Conservation (phyloP, 2,888 invertebrate genomes). For the Onthophagus sagittarius region DNA sequence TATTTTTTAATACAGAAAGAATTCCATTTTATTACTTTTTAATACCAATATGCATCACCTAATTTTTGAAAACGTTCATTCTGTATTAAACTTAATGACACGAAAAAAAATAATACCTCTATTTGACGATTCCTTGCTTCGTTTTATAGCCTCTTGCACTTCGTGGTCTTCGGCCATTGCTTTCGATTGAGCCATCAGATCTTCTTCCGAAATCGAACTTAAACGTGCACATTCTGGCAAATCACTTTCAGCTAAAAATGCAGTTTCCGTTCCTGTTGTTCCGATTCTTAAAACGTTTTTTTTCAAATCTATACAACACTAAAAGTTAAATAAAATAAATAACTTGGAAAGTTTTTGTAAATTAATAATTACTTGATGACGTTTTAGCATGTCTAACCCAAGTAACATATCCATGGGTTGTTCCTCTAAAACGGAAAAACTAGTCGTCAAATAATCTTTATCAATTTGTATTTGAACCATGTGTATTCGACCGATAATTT, state of each 20-base stretch:
- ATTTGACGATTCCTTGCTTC: slow-evolving; percentile 52
- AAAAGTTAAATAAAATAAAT: slow-evolving; percentile 24
- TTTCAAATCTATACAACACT: slow-evolving; percentile 91
- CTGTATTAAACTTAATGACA: background rate
- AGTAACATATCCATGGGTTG: slow-evolving; percentile 98
- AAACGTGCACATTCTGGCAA: slow-evolving; percentile 79
- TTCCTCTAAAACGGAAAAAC: slow-evolving; percentile 93
- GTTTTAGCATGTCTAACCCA: slow-evolving; percentile 93
- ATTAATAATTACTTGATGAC: slow-evolving; percentile 76
- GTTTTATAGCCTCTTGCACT: slow-evolving; percentile 68
- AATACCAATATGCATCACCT: background rate
- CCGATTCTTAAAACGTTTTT: slow-evolving; percentile 86
- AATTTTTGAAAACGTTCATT: background rate
- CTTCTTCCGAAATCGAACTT: slow-evolving; percentile 65
- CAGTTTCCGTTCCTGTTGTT: slow-evolving; percentile 88
- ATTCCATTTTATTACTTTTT: background rate
- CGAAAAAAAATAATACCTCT: background rate
- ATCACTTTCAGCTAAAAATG: slow-evolving; percentile 75
- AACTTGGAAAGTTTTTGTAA: no score
- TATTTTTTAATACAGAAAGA: background rate
- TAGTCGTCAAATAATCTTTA: slow-evolving; percentile 88
- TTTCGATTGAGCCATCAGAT: slow-evolving; percentile 49
- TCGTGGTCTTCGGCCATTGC: slow-evolving; percentile 65
- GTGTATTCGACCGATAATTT: slow-evolving; percentile 94
- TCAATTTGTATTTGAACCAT: slow-evolving; percentile 97